Conservation (phyloP, 2,113 vertebrate species). For the Neolamprologus caudopunctatus region DNA sequence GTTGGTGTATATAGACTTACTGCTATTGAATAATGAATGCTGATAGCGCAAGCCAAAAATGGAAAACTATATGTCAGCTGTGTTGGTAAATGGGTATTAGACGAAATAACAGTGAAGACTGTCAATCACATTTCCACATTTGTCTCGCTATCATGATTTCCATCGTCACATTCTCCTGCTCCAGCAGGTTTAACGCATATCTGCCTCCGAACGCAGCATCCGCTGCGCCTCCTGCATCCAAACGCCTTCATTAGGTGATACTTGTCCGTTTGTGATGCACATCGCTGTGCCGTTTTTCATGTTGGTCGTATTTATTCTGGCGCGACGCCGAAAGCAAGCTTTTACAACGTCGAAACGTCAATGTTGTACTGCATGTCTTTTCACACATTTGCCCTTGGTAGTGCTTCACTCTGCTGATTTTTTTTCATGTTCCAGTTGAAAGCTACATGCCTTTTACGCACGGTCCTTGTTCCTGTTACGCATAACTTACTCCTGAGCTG, state of each 20-base stretch:
- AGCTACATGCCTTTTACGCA: slow-evolving; percentile 32
- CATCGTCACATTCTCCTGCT: not conserved
- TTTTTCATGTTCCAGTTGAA: not conserved
- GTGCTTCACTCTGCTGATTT: not conserved
- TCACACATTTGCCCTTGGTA: slow-evolving; percentile 33
- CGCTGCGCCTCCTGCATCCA: slow-evolving; percentile 35
- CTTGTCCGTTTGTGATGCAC: slow-evolving; percentile 43
- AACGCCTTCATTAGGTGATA: slow-evolving; percentile 43
- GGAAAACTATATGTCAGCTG: slow-evolving; percentile 14
- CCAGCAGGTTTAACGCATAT: slow-evolving; percentile 15
- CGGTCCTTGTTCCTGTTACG: not conserved
- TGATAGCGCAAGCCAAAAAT: slow-evolving; percentile 30
- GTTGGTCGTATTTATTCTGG: slow-evolving; percentile 3
- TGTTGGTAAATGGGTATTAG: not conserved
- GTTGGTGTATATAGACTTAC: slow-evolving; percentile 17
- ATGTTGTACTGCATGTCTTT: not conserved
- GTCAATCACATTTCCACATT: not conserved
- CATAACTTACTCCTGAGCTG: not conserved
- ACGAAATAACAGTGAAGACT: not conserved
- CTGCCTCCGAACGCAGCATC: not conserved
- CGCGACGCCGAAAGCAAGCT: not conserved
- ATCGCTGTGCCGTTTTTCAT: slow-evolving; percentile 36
- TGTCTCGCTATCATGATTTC: slow-evolving; percentile 25
- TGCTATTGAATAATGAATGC: slow-evolving; percentile 53
- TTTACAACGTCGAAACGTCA: not conserved